Evolutionary conservation across 92 coral and sea anemone genomes (phyloP).

Genomic region (Umimayanthus kanabou): DNA sequence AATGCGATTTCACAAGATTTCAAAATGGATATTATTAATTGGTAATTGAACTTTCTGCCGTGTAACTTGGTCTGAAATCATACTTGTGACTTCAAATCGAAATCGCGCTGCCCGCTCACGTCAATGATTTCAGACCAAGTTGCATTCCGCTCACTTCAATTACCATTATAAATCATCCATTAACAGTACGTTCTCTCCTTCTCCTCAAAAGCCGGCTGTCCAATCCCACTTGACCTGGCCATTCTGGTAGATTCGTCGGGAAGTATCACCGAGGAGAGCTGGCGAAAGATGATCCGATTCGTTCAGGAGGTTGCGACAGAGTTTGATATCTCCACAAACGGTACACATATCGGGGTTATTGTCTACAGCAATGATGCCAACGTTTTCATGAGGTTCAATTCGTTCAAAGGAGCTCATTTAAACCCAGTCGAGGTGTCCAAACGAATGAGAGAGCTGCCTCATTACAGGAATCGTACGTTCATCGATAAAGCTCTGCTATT

Average conservation of each 20-base stretch:
- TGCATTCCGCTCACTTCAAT: too few species aligned
- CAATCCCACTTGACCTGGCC: conserved; percentile 31
- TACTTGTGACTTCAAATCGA: too few species aligned
- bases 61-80: too few species aligned
- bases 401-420: conserved; percentile 65
- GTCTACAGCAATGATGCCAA: conserved; percentile 72
- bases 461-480: conserved; percentile 65
- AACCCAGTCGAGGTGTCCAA: conserved; percentile 69
- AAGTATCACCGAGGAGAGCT: conserved; percentile 20
- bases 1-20: too few species aligned
- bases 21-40: too few species aligned
- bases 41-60: too few species aligned
- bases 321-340: conserved; percentile 25
- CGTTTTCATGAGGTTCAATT: conserved; percentile 70
- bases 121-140: too few species aligned
- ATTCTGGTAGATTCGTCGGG: conserved; percentile 34
- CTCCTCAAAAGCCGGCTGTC: conserved; percentile 6
- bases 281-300: conserved; percentile 23
- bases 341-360: conserved; percentile 40
- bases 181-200: neutral
- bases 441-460: conserved; percentile 62
- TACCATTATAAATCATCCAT: neutral
- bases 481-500: conserved; percentile 79
- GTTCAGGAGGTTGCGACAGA: conserved; percentile 2
- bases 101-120: too few species aligned